Percentiles rank a stretch among this genome's conserved stretches.
phyloP scores from a whole-genome alignment of 2,888 invertebrate genomes.

The Watsonalla binaria region DNA sequence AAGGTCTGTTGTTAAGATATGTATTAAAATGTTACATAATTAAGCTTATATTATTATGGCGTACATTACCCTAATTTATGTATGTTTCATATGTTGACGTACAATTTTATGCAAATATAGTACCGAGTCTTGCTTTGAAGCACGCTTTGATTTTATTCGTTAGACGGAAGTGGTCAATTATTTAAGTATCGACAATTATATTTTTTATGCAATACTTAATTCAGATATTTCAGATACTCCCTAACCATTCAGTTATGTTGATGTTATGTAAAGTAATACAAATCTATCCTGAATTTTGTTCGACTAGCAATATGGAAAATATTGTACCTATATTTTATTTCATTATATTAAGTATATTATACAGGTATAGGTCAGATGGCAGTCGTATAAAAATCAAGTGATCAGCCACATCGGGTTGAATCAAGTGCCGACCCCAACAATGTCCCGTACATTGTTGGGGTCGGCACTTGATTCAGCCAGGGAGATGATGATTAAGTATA shows the following conservation, averaged over 20 bases:
- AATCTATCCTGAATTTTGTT: not conserved
- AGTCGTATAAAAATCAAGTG: too few species aligned
- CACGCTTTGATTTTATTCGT: too few species aligned
- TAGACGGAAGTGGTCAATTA: too few species aligned
- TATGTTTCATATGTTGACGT: not conserved
- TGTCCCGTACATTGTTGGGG: too few species aligned
- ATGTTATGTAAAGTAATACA: not conserved
- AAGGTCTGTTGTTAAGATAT: constrained; percentile 1
- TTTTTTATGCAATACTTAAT: not conserved
- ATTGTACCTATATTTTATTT: too few species aligned
- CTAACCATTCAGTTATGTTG: not conserved
- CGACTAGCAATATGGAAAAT: not conserved
- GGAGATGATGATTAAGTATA: too few species aligned
- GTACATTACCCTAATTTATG: not conserved
- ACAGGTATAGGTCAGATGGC: too few species aligned
- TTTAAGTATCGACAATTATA: too few species aligned
- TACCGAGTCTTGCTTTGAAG: not conserved
- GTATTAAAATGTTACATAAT: not conserved
- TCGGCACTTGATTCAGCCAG: too few species aligned
- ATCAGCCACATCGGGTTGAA: too few species aligned
- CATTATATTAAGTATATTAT: too few species aligned
- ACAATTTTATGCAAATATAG: not conserved
- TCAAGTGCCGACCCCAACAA: too few species aligned
- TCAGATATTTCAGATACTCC: not conserved
- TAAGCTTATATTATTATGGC: constrained; percentile 7